These are phyloP conservation scores for Petaurus breviceps DNA, from an alignment of 2,113 vertebrate species.

Conservation along the genomic window DNA sequence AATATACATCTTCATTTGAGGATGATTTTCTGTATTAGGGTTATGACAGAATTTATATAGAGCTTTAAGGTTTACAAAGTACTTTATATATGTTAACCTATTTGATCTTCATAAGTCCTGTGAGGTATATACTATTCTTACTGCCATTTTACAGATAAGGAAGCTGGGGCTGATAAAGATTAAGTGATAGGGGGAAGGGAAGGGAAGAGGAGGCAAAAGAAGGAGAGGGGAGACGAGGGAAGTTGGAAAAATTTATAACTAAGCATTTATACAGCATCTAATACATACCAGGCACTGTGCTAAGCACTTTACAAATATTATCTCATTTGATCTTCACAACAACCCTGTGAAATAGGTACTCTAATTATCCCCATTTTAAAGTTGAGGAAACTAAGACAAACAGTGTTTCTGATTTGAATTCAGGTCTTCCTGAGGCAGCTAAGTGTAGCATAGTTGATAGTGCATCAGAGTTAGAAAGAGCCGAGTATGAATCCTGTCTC, in stretches of 20 bases:
- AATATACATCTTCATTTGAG: no score
- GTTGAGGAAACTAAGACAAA: background rate
- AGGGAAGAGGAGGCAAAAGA: background rate
- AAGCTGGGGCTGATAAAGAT: no score
- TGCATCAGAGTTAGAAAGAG: background rate
- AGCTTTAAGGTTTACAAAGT: no score
- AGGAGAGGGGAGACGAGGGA: fast-evolving
- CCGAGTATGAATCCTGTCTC: background rate
- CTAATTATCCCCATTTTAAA: background rate
- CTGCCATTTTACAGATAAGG: no score
- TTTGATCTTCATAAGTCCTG: no score
- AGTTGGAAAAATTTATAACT: background rate
- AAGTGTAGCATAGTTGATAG: background rate
- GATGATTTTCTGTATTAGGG: no score
- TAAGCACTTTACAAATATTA: background rate
- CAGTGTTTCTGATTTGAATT: background rate
- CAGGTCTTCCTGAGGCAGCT: background rate
- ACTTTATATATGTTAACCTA: no score
- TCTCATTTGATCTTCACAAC: background rate
- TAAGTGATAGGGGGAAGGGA: no score
- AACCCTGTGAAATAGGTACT: background rate
- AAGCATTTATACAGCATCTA: background rate
- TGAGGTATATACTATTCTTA: no score
- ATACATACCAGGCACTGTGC: background rate
- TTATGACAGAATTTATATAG: no score